Conservation (phyloP, 2,888 invertebrate genomes). For the Phoronis australis region DNA sequence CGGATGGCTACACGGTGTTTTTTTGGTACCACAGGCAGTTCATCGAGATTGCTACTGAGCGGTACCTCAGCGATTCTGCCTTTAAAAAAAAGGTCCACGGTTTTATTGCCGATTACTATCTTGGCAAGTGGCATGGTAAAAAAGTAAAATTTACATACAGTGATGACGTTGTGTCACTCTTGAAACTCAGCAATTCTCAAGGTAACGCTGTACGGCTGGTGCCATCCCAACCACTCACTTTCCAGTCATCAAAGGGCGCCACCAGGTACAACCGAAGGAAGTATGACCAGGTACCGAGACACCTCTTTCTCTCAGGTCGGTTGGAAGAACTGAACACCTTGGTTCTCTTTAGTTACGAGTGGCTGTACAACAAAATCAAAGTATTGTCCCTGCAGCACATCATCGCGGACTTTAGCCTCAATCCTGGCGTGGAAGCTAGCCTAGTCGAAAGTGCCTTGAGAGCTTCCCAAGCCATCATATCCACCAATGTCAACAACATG, state of each 20-base stretch:
- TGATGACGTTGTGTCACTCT: neutral
- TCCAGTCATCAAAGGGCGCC: constrained; percentile 15
- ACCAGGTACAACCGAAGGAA: constrained; percentile 43
- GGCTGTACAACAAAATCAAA: constrained; percentile 48
- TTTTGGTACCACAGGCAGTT: constrained; percentile 35
- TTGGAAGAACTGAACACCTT: constrained; percentile 39
- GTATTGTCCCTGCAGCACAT: constrained; percentile 44
- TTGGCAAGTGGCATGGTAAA: constrained; percentile 37
- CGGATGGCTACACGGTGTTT: constrained; percentile 37
- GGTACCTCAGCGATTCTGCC: constrained; percentile 28
- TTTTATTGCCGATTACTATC: constrained; percentile 46
- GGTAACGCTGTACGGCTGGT: constrained; percentile 27
- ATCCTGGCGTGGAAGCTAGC: constrained; percentile 37
- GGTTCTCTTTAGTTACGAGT: constrained; percentile 49
- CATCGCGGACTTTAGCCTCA: constrained; percentile 41
- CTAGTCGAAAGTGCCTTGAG: constrained; percentile 41
- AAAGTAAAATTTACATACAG: constrained; percentile 22
- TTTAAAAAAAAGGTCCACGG: constrained; percentile 30
- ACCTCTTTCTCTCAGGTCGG: constrained; percentile 41
- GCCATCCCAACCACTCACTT: constrained; percentile 37
- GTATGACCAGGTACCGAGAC: constrained; percentile 46
- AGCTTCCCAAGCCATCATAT: constrained; percentile 35
- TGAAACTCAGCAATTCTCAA: constrained; percentile 12
- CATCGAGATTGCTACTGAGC: constrained; percentile 20
- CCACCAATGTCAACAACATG: constrained; percentile 37